phyloP scores from a whole-genome alignment of 2,888 invertebrate genomes.

The Odontothrips loti region DNA sequence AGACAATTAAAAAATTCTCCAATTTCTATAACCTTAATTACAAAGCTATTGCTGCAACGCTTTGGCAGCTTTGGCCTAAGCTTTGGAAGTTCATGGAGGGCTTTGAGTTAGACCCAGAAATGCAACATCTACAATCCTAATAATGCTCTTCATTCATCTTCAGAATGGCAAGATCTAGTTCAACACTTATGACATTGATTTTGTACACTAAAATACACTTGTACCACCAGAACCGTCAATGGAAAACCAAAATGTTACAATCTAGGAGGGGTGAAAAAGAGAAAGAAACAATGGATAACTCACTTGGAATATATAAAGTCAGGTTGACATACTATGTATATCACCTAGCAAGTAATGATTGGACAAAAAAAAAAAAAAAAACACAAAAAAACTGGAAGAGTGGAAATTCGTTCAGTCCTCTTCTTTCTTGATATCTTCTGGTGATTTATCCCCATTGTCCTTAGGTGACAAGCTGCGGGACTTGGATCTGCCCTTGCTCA shows the following conservation, averaged over 20 bases:
- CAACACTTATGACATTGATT: neutral
- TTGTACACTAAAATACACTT: conserved; percentile 19
- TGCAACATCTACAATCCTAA: neutral
- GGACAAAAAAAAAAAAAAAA: neutral
- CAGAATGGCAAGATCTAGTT: conserved; percentile 13
- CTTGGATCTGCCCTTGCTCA: conserved; percentile 58
- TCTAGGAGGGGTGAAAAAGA: neutral
- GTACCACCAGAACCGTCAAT: conserved; percentile 5
- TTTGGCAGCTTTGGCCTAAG: neutral
- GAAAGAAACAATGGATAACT: neutral
- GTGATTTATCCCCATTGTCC: conserved; percentile 51
- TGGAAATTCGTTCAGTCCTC: conserved; percentile 5
- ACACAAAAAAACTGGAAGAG: neutral
- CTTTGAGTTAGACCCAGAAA: neutral
- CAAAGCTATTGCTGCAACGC: neutral
- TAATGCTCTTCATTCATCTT: neutral
- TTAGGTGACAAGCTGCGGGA: conserved; percentile 54
- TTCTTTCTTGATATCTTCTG: conserved; percentile 36
- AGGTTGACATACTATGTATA: neutral
- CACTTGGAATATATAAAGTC: neutral
- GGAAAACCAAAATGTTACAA: conserved; percentile 8
- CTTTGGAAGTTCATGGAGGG: neutral
- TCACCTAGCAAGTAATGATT: neutral
- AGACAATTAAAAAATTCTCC: conserved; percentile 13
- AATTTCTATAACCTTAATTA: neutral